Percentiles rank a stretch among this genome's conserved stretches.
Conservation (phyloP, 2,797 vertebrate species). For the Characodon lateralis region DNA sequence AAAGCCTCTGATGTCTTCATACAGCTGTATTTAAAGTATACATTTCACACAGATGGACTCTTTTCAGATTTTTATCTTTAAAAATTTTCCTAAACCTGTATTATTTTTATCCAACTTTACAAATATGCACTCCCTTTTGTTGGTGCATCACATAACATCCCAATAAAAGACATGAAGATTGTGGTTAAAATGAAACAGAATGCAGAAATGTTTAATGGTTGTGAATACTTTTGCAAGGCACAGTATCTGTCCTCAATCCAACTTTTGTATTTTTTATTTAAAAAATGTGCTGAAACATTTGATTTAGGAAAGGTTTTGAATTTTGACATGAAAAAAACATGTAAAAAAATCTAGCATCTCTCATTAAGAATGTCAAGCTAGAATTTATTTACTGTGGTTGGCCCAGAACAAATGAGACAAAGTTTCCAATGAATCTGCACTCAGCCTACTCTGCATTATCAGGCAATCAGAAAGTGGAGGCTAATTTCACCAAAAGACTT, state of each 20-base stretch:
- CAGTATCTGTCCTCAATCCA: not conserved
- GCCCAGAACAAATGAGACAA: conserved; percentile 41
- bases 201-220: not conserved
- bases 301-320: not conserved
- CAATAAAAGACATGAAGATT: not conserved
- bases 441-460: conserved; percentile 27
- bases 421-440: conserved; percentile 19
- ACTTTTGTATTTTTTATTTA: not conserved
- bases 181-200: not conserved
- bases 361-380: not conserved
- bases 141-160: not conserved
- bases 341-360: not conserved
- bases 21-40: no score
- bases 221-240: not conserved
- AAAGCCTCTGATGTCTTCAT: no score
- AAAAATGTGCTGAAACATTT: not conserved
- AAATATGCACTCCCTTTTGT: not conserved
- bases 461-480: conserved; percentile 47
- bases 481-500: conserved; percentile 43
- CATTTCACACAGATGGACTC: no score
- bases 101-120: no score
- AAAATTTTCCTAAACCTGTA: not conserved
- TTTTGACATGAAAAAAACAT: not conserved
- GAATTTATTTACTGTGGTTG: not conserved
- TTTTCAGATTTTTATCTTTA: not conserved